Evolutionary conservation across 2,797 vertebrate genomes (phyloP), one percentile per base, ranked within the genome.

Genomic region (Zalophus californianus): DNA sequence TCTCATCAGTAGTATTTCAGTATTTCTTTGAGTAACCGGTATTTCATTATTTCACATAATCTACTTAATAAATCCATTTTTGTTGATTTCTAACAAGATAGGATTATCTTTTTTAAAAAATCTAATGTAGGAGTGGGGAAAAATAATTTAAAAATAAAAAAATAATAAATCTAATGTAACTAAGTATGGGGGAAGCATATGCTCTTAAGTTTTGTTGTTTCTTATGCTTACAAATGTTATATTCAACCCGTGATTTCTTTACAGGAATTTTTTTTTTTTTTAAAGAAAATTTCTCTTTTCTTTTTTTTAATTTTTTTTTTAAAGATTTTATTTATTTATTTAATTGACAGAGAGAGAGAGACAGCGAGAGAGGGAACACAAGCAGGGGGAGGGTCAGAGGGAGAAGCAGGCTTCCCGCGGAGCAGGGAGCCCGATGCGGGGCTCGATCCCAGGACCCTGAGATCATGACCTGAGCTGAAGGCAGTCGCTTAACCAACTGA

Each of bases 11-110:
- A 89, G 52, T 78, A 84, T 84, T 48, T 78, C 27, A 60, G 35
- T 62, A 79, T 58, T 80, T 72, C 64, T 73, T 66, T 82, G 56
- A 62, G 11, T 52, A 83, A 54, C 4, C 14, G 64, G 4, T 72
- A 48, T 58, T 93, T 44, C 44, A 77, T 4, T 82, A 48, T 58
- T 86, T 44, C 60, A 77, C 8, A 92, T 60, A 92, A 60, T 54
- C 18, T 90, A 38, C 16, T 72, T 78, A 58, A 72, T 92, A 82
- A 78, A 73, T 91, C 12, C 29, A 91, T 64, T 96, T 95, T 86
- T 93, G 25, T 25, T 93, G 16, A 72, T 82, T 95, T 93, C 78
- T 86, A 60, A 66, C 68, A 48, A 88, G 79, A 91, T 70, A 91
- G 23, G 32, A 75, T 79, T 15, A 35, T 48, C 23, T 75, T 60